Base-by-base conservation (phyloP, 2,797 vertebrate genomes). In the Discoglossus pictus region DNA sequence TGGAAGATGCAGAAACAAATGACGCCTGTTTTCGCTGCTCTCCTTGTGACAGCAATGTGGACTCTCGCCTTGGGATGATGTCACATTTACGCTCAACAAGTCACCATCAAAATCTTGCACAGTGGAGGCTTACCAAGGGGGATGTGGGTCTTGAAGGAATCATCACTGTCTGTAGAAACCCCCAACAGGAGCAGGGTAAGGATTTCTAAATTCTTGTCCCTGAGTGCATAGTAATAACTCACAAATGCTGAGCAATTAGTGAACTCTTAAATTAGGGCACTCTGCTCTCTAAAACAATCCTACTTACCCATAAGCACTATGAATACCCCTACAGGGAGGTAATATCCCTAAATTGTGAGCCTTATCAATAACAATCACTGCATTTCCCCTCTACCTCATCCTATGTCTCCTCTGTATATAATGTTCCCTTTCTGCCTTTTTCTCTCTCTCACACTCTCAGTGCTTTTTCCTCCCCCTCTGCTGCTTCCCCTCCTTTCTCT, bases 91-190 rank as follows among this genome's bases (percentile, higher is more conserved):
- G 78, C 0, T 58, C 78, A 4, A 73, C 85, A 0, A 73, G 75
- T 21, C 85, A 87, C 61, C 82, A 81, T 0, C 82, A 85, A 0
- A 78, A 80, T 52, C 77, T 80, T 38, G 78, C 80, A 64, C 85
- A 84, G 59, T 75, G 80, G 73, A 78, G 68, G 6, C 77, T 84
- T 20, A 81, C 80, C 55, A 74, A 86, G 23, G 78, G 79, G 23
- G 63, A 75, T 20, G 24, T 64, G 0, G 76, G 74, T 23, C 80
- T 85, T 2, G 82, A 85, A 50, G 76, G 72, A 64, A 74, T 69
- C 47, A 72, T 85, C 73, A 72, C 78, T 61, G 78, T 83, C 77
- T 68, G 73, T 61, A 74, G 78, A 6, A 64, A 46, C 64, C 38
- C 65, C 48, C 59, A 74, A 68, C 35, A 76, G 2, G 67, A 71